Conservation (phyloP, 2,888 invertebrate species). For the Xanthostigma xanthostigma region DNA sequence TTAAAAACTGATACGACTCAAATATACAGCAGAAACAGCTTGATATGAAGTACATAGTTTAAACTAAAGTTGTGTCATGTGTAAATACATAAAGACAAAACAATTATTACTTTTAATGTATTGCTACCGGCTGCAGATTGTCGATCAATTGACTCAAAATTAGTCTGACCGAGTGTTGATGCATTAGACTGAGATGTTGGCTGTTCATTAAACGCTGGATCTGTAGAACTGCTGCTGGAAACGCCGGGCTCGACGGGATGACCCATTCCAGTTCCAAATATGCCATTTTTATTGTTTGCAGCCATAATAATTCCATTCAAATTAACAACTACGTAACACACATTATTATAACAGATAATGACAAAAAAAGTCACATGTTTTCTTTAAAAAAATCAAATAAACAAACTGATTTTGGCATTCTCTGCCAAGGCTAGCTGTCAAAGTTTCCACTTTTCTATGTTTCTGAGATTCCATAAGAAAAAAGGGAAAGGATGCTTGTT, state of each 20-base stretch:
- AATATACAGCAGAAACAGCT: slow-evolving; percentile 2
- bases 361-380: no score
- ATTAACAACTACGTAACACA: no score
- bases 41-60: slow-evolving; percentile 5
- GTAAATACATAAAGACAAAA: neutral
- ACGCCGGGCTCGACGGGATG: slow-evolving; percentile 20
- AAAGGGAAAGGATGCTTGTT: no score
- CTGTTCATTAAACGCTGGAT: slow-evolving; percentile 24
- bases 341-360: no score
- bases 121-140: slow-evolving; percentile 24
- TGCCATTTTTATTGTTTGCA: slow-evolving; percentile 31
- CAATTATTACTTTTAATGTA: slow-evolving; percentile 26
- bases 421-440: no score
- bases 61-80: slow-evolving; percentile 3
- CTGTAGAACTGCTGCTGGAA: slow-evolving; percentile 16
- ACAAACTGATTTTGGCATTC: no score
- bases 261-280: slow-evolving; percentile 26
- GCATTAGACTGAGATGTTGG: slow-evolving; percentile 21
- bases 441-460: no score
- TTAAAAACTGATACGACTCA: neutral
- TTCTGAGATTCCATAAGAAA: no score
- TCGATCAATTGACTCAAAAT: slow-evolving; percentile 27
- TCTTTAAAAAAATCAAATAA: no score
- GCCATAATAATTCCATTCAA: slow-evolving; percentile 25
- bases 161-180: slow-evolving; percentile 18